Evolutionary conservation across 92 coral and sea anemone genomes (phyloP), one percentile per base, ranked within the genome.

Genomic region (Porites lobata): DNA sequence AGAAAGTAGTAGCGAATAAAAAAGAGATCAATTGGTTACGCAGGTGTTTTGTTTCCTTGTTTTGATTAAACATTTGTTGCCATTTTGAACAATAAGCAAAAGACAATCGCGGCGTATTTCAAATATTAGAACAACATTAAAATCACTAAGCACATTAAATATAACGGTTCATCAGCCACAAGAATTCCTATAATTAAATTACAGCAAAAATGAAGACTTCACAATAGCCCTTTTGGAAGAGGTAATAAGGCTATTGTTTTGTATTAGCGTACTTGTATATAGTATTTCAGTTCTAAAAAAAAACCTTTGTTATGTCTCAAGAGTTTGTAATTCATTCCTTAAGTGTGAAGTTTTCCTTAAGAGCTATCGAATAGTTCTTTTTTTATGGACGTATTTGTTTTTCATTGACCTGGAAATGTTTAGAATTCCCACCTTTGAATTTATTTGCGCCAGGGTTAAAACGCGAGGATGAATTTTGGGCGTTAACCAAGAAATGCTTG

Each of bases 31-130:
- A 11, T n/a, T 32, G 76, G 18, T 54, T 56, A 70, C 2, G 56
- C 57, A 17, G 26, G 24, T 81, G 85, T 69, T 81, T 69, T 81
- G 74, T 8, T 56, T 47, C 62, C 59, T 69, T 29, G 17, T 29
- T 4, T 53, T 56, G 69, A 52, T 76, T 50, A 9, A 54, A 29
- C n/a, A 7, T 81, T 52, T 75, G 14, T 12, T 75, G 15, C 47
- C 47, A 38, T 10, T 32, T 72, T 15, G 2, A 10, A 15, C 12
- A 11, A 53, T 3, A 8, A 51, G 7, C 17, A 9, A n/a, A 73
- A 50, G 1, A 9, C 4, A 50, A 50, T 19, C n/a, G 15, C 18
- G 19, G 61, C 11, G 77, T 50, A 73, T 18, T 68, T 29, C 50
- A 50, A 19, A n/a, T 58, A 19, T 38, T 38, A 38, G 47, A 38